These are phyloP conservation scores for Poeciliopsis infans DNA, from an alignment of 2,797 vertebrate species.

Conservation along the genomic window DNA sequence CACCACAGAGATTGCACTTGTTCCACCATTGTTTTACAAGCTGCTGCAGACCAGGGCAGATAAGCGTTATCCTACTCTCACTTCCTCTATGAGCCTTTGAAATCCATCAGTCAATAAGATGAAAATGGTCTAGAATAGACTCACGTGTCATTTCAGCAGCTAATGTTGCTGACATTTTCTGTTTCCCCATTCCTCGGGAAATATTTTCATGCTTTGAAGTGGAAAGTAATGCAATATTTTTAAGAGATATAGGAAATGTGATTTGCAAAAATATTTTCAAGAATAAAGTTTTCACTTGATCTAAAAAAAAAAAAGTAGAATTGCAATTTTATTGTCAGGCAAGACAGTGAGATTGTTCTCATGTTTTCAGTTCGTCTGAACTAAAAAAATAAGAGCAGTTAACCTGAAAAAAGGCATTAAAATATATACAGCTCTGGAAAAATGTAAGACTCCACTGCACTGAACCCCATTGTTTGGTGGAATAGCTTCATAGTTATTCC, in stretches of 20 bases:
- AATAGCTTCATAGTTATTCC: too few species aligned
- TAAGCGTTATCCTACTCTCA: constrained; percentile 77
- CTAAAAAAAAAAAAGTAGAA: not conserved
- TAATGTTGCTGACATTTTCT: constrained; percentile 19
- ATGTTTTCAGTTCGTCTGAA: not conserved
- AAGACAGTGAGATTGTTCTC: too few species aligned
- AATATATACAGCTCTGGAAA: too few species aligned
- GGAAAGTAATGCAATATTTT: not conserved
- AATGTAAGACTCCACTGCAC: too few species aligned
- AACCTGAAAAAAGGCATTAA: not conserved
- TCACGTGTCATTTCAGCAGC: constrained; percentile 26
- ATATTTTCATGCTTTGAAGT: constrained; percentile 5
- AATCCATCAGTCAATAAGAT: constrained; percentile 80
- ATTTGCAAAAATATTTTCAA: constrained; percentile 1
- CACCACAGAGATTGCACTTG: constrained; percentile 75
- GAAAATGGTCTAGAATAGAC: constrained; percentile 55
- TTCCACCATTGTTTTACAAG: constrained; percentile 79
- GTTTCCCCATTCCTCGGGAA: not conserved
- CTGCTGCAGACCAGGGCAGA: constrained; percentile 70
- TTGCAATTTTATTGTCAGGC: not conserved
- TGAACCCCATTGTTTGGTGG: too few species aligned
- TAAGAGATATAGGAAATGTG: not conserved
- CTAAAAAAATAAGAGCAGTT: not conserved
- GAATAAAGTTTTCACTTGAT: not conserved
- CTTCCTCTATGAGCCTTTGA: constrained; percentile 69